Base-by-base conservation (phyloP, 1,140 invertebrate genomes). In the Drosophila funebris region DNA sequence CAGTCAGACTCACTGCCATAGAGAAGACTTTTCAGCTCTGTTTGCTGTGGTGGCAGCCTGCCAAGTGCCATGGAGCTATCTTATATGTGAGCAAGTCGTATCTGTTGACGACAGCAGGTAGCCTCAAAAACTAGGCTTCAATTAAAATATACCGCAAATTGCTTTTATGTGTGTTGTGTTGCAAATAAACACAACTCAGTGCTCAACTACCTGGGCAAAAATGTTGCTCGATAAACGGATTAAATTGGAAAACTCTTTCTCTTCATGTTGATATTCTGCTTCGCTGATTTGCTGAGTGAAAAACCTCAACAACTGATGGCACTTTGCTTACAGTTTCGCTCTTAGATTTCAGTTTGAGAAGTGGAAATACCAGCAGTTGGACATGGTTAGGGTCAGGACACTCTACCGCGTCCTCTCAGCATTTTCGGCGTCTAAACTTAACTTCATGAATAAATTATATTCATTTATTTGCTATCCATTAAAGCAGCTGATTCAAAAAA, bases 121-220 rank as follows among this genome's bases (percentile, higher is more conserved):
- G 44, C 44, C 24, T 5, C 29, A 18, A 14, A 11, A 24, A 33
- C 60, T 53, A 22, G 63, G 46, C 78, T 75, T 88, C 82, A 87
- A 87, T 87, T 87, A 87, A 88, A 85, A 82, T 76, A 78, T 78
- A 53, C 66, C 78, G 36, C 48, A 87, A 87, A 87, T 87, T 88
- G 83, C 75, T 78, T 87, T 76, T 87, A 78, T 82, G 78, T 76
- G 62, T 81, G n/a, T 77, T 81, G 82, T 81, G 13, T 69, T 57
- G 63, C 71, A 83, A 75, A 88, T 69, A 87, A 78, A 74, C 78
- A 39, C 9, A 62, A 56, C 80, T 43, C 39, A 29, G 36, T 22
- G 41, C 41, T 36, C 16, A 14, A 24, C 29, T 48, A 4, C 36
- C 7, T 13, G 27, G 46, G 27, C 46, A 16, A 18, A 22, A 41